A percentile compares a stretch with the other conserved stretches of the same genome.
Conservation (phyloP, 2,888 invertebrate species). For the Spilosoma lubricipeda region DNA sequence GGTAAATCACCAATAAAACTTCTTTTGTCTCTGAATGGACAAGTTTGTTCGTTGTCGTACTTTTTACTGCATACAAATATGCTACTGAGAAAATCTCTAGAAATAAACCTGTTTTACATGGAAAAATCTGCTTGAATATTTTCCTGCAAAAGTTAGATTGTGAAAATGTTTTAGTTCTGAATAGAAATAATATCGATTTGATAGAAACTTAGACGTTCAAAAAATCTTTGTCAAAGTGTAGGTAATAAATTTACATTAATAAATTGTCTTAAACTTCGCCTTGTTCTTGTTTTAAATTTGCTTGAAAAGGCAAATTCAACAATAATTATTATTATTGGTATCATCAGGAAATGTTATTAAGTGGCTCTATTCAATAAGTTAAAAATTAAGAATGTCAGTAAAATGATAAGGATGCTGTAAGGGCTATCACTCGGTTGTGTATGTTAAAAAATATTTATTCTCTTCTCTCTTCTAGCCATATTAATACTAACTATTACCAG, state of each 20-base stretch:
- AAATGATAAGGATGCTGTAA: background rate
- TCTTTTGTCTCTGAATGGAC: conserved; percentile 35
- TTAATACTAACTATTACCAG: too few relatives aligned
- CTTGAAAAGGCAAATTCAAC: too few relatives aligned
- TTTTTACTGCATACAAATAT: conserved; percentile 49
- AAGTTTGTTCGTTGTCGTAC: conserved; percentile 34
- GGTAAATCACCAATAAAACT: conserved; percentile 51
- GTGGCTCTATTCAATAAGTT: background rate
- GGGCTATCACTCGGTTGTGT: too few relatives aligned
- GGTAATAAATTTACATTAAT: too few relatives aligned
- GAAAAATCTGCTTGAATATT: conserved; percentile 20
- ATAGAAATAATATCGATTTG: background rate
- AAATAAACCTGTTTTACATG: conserved; percentile 39
- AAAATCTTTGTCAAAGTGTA: too few relatives aligned
- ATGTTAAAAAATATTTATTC: too few relatives aligned
- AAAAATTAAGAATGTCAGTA: background rate
- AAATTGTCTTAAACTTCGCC: too few relatives aligned
- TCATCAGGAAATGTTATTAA: background rate
- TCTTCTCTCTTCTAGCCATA: too few relatives aligned
- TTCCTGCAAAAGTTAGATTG: background rate
- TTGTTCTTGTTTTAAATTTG: too few relatives aligned
- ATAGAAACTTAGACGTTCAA: background rate
- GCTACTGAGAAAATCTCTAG: conserved; percentile 28
- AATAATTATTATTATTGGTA: background rate
- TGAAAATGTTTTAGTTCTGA: background rate